Base-by-base conservation (phyloP, 2,888 invertebrate genomes). In the Pachycephus smyrnensis region DNA sequence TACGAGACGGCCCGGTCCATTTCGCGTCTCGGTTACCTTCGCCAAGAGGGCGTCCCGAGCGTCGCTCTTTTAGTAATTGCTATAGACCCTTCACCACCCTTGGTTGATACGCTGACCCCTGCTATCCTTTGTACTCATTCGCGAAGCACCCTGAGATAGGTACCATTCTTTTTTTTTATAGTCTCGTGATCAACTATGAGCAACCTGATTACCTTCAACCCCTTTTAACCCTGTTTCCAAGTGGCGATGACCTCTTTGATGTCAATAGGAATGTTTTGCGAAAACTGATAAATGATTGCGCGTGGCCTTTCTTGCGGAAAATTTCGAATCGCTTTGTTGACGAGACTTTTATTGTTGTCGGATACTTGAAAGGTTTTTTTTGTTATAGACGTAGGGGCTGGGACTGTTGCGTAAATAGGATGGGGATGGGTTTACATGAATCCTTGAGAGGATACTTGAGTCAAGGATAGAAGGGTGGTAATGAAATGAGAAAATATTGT, bases 1-100 rank as follows among this genome's bases (percentile, higher is more conserved):
- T 68, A 36, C 69, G 40, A 35, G 35, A 36, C 37, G 78, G 78
- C 71, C 75, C 78, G 78, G 78, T 78, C 78, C 78, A 76, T 78
- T 76, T 69, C 78, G 75, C 15, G 78, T 71, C 68, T 78, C 78
- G 23, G 55, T 37, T 37, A 75, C 71, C 36, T 35, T 35, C 78
- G 75, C 68, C 55, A 35, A 75, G 69, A 78, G 73, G 78, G 78
- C 75, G 78, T 73, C 78, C 71, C 76, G 78, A 78, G 31, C 76
- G 78, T 68, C 68, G 73, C 23, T 32, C 33, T 33, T 71, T 71
- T 31, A 31, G 4, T 32, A 71, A 32, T 71, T 71, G 71, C 71
- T 33, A 71, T 31, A 33, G 55, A 55, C 55, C 55, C 55, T 55
- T 55, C 55, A 23, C 55, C 55, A 23, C 15, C 2, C 55, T 55